Conservation (phyloP, 2,888 invertebrate genomes). For the Deilephila elpenor region DNA sequence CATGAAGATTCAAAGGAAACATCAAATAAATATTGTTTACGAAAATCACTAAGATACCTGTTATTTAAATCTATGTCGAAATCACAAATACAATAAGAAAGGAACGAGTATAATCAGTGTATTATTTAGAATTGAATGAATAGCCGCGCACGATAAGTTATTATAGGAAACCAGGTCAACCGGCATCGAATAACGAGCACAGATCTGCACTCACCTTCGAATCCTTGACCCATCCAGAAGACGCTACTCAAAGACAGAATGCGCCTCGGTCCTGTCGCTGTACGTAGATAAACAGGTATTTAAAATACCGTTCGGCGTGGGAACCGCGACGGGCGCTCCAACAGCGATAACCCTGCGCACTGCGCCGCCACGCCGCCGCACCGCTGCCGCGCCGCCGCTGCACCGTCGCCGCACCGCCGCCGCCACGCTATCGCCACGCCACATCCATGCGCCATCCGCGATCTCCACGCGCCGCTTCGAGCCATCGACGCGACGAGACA, state of each 20-base stretch:
- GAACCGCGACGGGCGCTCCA: conserved; percentile 78
- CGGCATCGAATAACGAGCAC: conserved; percentile 62
- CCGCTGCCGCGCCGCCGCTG: conserved; percentile 38
- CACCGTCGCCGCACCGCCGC: conserved; percentile 30
- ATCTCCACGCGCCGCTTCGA: neutral
- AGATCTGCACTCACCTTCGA: conserved; percentile 78
- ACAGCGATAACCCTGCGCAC: conserved; percentile 67
- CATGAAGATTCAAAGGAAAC: neutral
- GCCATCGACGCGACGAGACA: conserved; percentile 44
- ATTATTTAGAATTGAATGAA: conserved; percentile 26
- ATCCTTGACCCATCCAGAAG: conserved; percentile 85
- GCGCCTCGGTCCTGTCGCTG: conserved; percentile 79
- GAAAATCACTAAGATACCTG: neutral
- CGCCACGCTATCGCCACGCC: conserved; percentile 26
- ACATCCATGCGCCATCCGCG: conserved; percentile 32
- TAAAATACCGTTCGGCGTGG: conserved; percentile 82
- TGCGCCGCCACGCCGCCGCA: conserved; percentile 50
- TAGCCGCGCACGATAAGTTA: conserved; percentile 51
- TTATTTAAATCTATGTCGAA: neutral
- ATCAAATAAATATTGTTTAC: neutral
- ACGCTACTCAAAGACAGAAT: conserved; percentile 78
- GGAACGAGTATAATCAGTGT: conserved; percentile 16
- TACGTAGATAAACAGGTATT: conserved; percentile 81
- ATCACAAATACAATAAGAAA: conserved; percentile 18
- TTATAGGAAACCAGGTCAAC: conserved; percentile 78